Base-by-base conservation (phyloP, 2,888 invertebrate genomes). In the Oegoconia quadripuncta region DNA sequence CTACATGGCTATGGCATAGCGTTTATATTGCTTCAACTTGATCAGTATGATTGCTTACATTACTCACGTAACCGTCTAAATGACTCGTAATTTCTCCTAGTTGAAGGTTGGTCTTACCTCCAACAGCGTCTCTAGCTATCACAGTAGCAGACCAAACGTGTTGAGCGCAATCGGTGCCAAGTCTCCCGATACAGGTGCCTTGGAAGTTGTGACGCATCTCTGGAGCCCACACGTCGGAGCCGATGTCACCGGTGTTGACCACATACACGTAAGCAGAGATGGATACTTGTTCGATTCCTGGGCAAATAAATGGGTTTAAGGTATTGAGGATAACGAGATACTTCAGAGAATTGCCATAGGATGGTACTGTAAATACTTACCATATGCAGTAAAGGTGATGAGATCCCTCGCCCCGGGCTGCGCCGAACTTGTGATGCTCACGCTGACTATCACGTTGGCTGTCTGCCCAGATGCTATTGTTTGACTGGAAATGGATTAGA, bases 81-180 rank as follows among this genome's bases (percentile, higher is more conserved):
- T n/a, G n/a, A n/a, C n/a, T n/a, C n/a, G n/a, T n/a, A n/a, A n/a
- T n/a, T n/a, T n/a, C n/a, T n/a, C n/a, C n/a, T n/a, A n/a, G n/a
- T n/a, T n/a, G n/a, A n/a, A n/a, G n/a, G n/a, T n/a, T n/a, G n/a
- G 9, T 17, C 53, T 55, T 37, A 91, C 92, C 94, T 56, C 92
- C 90, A 31, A 88, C 82, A 42, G 81, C 74, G 60, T 95, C 95
- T 57, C 91, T 90, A 1, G 92, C 91, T 0, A 89, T 87, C 11
- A 94, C 76, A 40, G 92, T 92, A 1, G 93, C 80, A 4, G 91
- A 91, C 95, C 95, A 95, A 26, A 88, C 81, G 34, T 91, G 89
- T 50, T 90, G 89, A 0, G 89, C 83, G 61, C 95, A 95, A 36
- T 90, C 88, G 2, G 81, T 72, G 0, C 77, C 82, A 35, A 79